Conservation (phyloP, 2,888 invertebrate genomes). For the Lasioglossum vierecki region DNA sequence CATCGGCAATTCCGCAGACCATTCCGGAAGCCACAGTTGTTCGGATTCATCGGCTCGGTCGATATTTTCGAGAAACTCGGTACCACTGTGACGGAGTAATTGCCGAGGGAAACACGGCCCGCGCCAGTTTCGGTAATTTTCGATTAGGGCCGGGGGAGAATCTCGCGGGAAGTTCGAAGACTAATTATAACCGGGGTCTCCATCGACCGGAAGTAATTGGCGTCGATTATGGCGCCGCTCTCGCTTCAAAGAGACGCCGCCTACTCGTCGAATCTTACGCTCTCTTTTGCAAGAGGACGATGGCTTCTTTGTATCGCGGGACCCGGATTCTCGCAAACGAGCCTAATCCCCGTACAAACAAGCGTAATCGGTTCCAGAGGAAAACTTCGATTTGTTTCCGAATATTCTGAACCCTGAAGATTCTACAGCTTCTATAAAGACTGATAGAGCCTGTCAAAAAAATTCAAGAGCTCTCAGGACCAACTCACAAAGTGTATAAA, state of each 20-base stretch:
- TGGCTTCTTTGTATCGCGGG: slow-evolving; percentile 35
- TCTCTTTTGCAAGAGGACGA: slow-evolving; percentile 25
- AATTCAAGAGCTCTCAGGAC: no score
- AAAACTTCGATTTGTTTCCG: not conserved
- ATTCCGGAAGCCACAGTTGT: not conserved
- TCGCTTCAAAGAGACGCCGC: slow-evolving; percentile 14
- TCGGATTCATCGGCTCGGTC: slow-evolving; percentile 11
- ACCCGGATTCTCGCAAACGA: not conserved
- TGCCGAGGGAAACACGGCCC: not conserved
- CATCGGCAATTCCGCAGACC: not conserved
- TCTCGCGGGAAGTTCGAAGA: slow-evolving; percentile 7
- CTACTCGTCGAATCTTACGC: slow-evolving; percentile 20
- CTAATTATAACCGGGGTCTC: not conserved
- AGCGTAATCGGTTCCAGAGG: not conserved
- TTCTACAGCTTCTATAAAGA: no score
- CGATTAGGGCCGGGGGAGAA: not conserved
- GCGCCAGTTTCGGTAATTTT: not conserved
- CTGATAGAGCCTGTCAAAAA: no score
- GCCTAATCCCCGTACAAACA: not conserved
- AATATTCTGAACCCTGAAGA: not conserved
- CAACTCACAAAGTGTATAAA: no score
- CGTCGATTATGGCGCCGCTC: not conserved
- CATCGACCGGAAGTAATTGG: slow-evolving; percentile 31
- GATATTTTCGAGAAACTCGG: slow-evolving; percentile 11
- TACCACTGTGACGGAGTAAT: not conserved